Conservation (phyloP, 2,113 vertebrate species). For the Pseudorasbora parva region DNA sequence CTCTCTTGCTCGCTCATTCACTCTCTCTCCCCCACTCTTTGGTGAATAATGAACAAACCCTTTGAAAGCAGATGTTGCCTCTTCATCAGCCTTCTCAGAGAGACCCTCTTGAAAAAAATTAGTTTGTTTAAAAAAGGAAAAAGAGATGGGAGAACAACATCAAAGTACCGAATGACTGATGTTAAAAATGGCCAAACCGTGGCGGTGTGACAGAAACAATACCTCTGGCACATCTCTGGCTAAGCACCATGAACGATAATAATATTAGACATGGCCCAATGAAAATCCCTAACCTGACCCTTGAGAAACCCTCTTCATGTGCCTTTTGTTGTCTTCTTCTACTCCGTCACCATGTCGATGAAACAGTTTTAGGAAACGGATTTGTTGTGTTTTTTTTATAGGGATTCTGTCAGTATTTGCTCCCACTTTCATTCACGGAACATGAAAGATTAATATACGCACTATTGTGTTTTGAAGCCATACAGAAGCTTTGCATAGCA, state of each 20-base stretch:
- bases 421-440: background rate
- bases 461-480: background rate
- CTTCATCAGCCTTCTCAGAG: constrained; percentile 69
- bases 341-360: background rate
- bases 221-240: constrained; percentile 40
- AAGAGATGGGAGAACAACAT: constrained; percentile 41
- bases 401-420: background rate
- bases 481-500: background rate
- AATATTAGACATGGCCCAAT: constrained; percentile 44
- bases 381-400: background rate
- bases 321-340: background rate
- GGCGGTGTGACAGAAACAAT: constrained; percentile 42
- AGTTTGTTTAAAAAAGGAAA: constrained; percentile 53
- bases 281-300: constrained; percentile 48
- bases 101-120: constrained; percentile 65
- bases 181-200: constrained; percentile 30
- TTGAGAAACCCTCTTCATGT: constrained; percentile 22
- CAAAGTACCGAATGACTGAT: constrained; percentile 49
- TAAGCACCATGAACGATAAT: constrained; percentile 52
- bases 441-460: background rate
- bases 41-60: constrained; percentile 71
- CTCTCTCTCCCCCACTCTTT: constrained; percentile 58
- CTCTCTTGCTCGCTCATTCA: constrained; percentile 16
- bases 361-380: constrained; percentile 13
- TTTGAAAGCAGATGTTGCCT: constrained; percentile 77